These are phyloP conservation scores for Horisme vitalbata DNA, from an alignment of 2,888 invertebrate species.

Conservation along the genomic window DNA sequence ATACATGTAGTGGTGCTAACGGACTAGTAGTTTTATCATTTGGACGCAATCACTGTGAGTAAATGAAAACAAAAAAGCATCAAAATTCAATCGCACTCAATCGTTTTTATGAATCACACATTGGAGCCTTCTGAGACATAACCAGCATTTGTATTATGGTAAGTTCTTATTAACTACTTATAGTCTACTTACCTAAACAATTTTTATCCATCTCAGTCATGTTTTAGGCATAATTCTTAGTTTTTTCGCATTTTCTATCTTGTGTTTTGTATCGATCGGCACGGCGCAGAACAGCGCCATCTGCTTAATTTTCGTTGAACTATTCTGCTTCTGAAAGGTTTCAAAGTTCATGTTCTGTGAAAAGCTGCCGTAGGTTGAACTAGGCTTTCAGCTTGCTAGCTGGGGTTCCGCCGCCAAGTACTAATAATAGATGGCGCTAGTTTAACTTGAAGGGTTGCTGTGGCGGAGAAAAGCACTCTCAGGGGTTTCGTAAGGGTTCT, in stretches of 20 bases:
- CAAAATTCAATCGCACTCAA: background rate
- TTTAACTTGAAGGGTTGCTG: background rate
- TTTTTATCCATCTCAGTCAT: background rate
- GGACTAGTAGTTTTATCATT: background rate
- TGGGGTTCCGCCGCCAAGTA: background rate
- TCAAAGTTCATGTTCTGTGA: constrained; percentile 5
- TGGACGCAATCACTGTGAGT: background rate
- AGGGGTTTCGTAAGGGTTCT: background rate
- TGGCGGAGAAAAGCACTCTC: too few species aligned
- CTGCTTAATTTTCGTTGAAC: constrained; percentile 21
- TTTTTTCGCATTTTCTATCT: background rate
- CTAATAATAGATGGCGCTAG: constrained; percentile 17
- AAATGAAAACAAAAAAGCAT: constrained; percentile 2
- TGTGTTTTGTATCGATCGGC: constrained; percentile 16
- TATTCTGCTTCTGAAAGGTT: constrained; percentile 10
- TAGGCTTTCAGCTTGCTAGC: constrained; percentile 4
- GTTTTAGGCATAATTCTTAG: background rate
- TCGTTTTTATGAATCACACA: constrained; percentile 3
- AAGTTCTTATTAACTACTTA: constrained; percentile 2
- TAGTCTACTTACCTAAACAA: background rate
- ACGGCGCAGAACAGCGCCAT: constrained; percentile 29
- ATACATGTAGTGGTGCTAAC: constrained; percentile 1
- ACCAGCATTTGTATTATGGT: constrained; percentile 1
- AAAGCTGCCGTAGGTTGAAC: constrained; percentile 4
- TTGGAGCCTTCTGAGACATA: background rate